Conservation (phyloP, 2,797 vertebrate species). For the Sus cebifrons region DNA sequence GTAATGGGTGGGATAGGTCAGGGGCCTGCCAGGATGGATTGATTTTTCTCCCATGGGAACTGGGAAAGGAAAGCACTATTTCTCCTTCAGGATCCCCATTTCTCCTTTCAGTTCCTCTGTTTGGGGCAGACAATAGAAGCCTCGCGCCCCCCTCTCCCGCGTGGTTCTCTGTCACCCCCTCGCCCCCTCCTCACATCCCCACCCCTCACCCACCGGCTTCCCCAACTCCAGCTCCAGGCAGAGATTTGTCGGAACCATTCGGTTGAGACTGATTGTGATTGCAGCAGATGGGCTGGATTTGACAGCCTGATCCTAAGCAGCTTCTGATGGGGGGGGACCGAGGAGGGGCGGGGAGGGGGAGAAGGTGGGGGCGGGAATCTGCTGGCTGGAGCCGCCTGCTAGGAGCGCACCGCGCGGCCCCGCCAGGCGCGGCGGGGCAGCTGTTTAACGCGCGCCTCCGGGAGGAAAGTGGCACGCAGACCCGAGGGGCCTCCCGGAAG, state of each 20-base stretch:
- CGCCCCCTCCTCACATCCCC: slow-evolving; percentile 22
- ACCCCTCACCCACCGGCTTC: slow-evolving; percentile 53
- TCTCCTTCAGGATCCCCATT: slow-evolving; percentile 83
- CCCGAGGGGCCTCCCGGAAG: slow-evolving; percentile 87
- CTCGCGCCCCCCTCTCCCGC: slow-evolving; percentile 20
- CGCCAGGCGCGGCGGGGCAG: slow-evolving; percentile 77
- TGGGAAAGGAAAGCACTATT: slow-evolving; percentile 89
- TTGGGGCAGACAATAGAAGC: slow-evolving; percentile 91
- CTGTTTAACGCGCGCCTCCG: slow-evolving; percentile 87
- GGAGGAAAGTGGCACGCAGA: slow-evolving; percentile 91
- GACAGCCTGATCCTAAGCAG: slow-evolving; percentile 89
- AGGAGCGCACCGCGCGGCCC: slow-evolving; percentile 85
- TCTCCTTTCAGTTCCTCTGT: slow-evolving; percentile 88
- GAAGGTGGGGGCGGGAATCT: slow-evolving; percentile 81
- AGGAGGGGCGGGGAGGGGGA: slow-evolving; percentile 57
- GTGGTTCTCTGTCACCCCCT: background rate
- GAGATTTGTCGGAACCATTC: slow-evolving; percentile 93
- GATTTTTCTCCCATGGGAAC: slow-evolving; percentile 87
- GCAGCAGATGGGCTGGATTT: slow-evolving; percentile 94
- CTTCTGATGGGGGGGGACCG: slow-evolving; percentile 83
- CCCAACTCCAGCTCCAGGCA: slow-evolving; percentile 88
- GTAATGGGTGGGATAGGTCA: background rate
- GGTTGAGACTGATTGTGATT: slow-evolving; percentile 94
- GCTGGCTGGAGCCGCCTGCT: slow-evolving; percentile 83
- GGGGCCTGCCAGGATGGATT: background rate